Evolutionary conservation across 2,797 vertebrate genomes (phyloP).

Genomic region (Pangasius mekongensis): DNA sequence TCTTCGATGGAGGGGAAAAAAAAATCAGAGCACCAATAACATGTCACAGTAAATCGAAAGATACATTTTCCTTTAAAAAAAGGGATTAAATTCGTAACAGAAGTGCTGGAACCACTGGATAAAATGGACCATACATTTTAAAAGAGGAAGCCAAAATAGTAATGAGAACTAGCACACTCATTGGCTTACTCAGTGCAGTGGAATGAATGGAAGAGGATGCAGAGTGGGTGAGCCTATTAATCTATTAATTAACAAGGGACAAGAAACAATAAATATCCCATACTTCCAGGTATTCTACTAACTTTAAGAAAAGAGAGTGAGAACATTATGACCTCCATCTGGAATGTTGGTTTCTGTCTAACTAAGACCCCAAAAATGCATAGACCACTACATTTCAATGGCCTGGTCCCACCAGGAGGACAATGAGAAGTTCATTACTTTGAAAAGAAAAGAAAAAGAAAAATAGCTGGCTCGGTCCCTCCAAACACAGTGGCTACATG

Average conservation of each 20-base stretch:
- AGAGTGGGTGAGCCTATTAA: conserved; percentile 31
- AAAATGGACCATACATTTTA: background rate
- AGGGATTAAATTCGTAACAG: background rate
- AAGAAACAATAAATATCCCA: conserved; percentile 44
- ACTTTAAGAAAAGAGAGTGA: conserved; percentile 17
- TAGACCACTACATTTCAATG: conserved; percentile 59
- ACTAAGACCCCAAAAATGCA: conserved; percentile 44
- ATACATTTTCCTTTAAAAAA: background rate
- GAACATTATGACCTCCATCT: conserved; percentile 37
- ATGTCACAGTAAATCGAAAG: background rate
- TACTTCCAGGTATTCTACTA: conserved; percentile 32
- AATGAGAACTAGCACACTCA: background rate
- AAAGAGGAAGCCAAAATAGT: background rate
- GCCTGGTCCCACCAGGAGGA: conserved; percentile 58
- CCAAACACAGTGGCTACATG: conserved; percentile 24
- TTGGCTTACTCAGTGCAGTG: conserved; percentile 22
- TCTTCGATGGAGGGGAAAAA: background rate
- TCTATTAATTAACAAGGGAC: conserved; percentile 41
- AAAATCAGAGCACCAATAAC: background rate
- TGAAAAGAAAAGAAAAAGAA: conserved; percentile 7
- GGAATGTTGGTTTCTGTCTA: conserved; percentile 30
- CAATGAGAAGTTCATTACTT: conserved; percentile 34
- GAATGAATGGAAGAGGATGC: conserved; percentile 15
- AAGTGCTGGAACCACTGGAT: background rate
- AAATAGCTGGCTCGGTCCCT: conserved; percentile 27